Evolutionary conservation across 2,113 vertebrate genomes (phyloP).

Genomic region (Sterrhoptilus dennistouni): DNA sequence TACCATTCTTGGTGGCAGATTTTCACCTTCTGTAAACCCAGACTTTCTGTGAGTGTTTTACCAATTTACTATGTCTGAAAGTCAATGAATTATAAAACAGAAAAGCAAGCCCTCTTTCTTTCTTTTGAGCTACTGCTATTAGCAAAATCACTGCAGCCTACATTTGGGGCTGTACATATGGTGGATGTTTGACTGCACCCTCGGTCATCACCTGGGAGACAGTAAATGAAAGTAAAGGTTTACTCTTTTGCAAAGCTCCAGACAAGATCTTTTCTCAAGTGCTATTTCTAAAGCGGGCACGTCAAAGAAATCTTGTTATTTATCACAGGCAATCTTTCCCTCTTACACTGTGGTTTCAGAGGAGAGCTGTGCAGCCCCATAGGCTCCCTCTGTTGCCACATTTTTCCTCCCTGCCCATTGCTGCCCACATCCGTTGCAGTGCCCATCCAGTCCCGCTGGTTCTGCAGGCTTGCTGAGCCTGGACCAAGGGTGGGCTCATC

Average conservation of each 20-base stretch:
- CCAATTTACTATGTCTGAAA: conserved; percentile 10
- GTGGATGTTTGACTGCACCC: not conserved
- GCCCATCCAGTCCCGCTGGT: not conserved
- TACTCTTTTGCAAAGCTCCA: not conserved
- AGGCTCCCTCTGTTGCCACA: not conserved
- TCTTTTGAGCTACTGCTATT: not conserved
- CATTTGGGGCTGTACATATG: not conserved
- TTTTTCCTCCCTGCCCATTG: not conserved
- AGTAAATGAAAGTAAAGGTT: not conserved
- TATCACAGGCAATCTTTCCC: not conserved
- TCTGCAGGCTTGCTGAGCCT: not conserved
- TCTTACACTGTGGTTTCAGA: not conserved
- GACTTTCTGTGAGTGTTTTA: conserved; percentile 28
- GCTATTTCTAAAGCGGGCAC: not conserved
- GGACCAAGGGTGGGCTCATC: not conserved
- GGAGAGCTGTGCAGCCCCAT: not conserved
- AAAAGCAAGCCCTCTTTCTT: not conserved
- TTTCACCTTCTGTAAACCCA: conserved; percentile 42
- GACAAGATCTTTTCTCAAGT: not conserved
- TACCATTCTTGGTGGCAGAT: conserved; percentile 48
- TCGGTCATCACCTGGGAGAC: not conserved
- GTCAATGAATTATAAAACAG: not conserved
- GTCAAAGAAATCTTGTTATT: not conserved
- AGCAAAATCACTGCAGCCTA: not conserved
- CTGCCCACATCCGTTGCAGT: not conserved